Evolutionary conservation across 2,113 vertebrate genomes (phyloP), one percentile per base, ranked within the genome.

Genomic region (Melospiza georgiana): DNA sequence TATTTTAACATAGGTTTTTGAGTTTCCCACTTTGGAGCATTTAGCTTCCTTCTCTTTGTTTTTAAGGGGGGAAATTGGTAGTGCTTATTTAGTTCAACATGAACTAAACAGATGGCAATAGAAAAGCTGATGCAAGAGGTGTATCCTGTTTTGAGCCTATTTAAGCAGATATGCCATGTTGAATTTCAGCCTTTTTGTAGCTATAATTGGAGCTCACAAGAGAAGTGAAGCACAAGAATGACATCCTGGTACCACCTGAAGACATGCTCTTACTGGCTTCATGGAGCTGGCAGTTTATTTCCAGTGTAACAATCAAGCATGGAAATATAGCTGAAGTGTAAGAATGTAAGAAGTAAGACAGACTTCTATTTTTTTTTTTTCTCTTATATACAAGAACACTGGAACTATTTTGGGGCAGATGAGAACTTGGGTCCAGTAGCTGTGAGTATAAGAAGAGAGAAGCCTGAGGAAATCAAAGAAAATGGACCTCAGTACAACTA

Each of bases 391-490:
- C 81, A 98, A 99, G 99, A 99, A 95, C 98, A 99, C 97, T 99
- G 98, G 99, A 99, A 99, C 97, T 99, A 99, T 96, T 99, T 99
- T 97, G 99, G 99, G 71, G 97, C 99, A 23, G 99, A 99, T 87
- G 99, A 99, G 90, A 98, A 98, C 41, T 96, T 99, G 69, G 99
- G 99, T 85, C 99, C 99, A 3, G 98, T 99, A 91, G 99, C 99
- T 82, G 98, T 99, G 91, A 99, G 98, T 95, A 97, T 99, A 94
- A 98, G 99, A 93, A 98, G 99, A 91, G 99, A 99, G 92, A 99
- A 99, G 94, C 97, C 99, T 76, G 99, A 99, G 74, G 99, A 99
- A 93, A 98, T 98, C 52, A 99, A 99, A 92, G 99, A 99, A 90
- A 99, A 99, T 13, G 98, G 99, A 79, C 98, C 98, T 93, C 99